These are phyloP conservation scores for Esperia sulphurella DNA, from an alignment of 2,888 invertebrate species.

Conservation along the genomic window DNA sequence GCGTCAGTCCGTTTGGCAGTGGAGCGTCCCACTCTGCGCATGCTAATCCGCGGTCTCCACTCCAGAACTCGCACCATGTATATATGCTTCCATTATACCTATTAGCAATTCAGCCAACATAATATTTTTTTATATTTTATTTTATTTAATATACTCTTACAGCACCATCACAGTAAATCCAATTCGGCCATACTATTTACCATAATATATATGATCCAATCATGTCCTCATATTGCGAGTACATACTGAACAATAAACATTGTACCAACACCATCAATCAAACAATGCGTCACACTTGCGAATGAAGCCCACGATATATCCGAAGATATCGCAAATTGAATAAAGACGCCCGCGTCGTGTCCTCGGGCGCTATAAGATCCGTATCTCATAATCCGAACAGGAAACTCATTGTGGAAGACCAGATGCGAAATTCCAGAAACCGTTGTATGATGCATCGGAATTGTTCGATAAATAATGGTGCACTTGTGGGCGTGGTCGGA, in stretches of 20 bases:
- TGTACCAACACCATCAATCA: conserved; percentile 36
- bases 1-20: too few relatives aligned
- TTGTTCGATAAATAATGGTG: conserved; percentile 37
- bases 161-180: too few relatives aligned
- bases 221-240: conserved; percentile 14
- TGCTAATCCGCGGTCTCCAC: too few relatives aligned
- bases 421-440: conserved; percentile 73
- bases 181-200: too few relatives aligned
- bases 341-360: conserved; percentile 39
- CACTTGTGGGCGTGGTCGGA: conserved; percentile 67
- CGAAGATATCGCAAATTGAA: conserved; percentile 49
- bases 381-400: conserved; percentile 75
- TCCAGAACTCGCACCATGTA: too few relatives aligned
- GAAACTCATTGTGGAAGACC: conserved; percentile 67
- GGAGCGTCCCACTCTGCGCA: too few relatives aligned
- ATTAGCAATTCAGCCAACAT: too few relatives aligned
- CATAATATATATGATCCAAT: background rate
- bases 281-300: conserved; percentile 34
- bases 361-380: conserved; percentile 63
- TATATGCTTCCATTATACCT: too few relatives aligned
- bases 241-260: conserved; percentile 22
- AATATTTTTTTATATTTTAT: too few relatives aligned
- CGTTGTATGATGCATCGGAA: conserved; percentile 25
- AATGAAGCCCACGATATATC: conserved; percentile 38
- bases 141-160: too few relatives aligned